These are phyloP conservation scores for Tinamus major DNA, from an alignment of 2,797 vertebrate species.

Conservation along the genomic window DNA sequence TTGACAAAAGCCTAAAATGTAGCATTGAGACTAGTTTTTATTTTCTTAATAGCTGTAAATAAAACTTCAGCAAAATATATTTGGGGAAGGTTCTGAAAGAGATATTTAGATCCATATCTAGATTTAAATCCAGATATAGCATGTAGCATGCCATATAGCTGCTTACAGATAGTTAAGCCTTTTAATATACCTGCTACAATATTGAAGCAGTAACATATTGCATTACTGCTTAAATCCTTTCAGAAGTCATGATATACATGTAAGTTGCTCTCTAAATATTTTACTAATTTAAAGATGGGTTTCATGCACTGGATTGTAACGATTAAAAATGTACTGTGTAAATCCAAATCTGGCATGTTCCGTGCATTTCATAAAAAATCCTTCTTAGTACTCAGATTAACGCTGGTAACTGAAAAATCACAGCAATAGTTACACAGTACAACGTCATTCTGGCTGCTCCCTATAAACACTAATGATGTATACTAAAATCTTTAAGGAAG, in stretches of 20 bases:
- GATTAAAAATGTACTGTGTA: constrained; percentile 54
- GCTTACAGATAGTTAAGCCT: constrained; percentile 58
- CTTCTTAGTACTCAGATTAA: constrained; percentile 67
- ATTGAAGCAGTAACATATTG: constrained; percentile 46
- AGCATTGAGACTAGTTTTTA: constrained; percentile 42
- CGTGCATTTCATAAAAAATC: constrained; percentile 39
- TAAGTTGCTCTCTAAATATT: constrained; percentile 40
- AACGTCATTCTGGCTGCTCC: neutral
- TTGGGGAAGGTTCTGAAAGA: constrained; percentile 45
- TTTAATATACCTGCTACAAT: constrained; percentile 50
- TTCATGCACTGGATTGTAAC: constrained; percentile 23
- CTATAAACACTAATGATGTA: neutral
- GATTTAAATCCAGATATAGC: constrained; percentile 38
- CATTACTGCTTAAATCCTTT: constrained; percentile 47
- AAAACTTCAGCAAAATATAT: constrained; percentile 45
- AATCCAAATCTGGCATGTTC: constrained; percentile 48
- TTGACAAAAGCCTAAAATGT: constrained; percentile 61
- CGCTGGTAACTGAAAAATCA: constrained; percentile 39
- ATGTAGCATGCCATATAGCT: constrained; percentile 19
- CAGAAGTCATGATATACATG: constrained; percentile 32
- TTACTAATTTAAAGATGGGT: constrained; percentile 60
- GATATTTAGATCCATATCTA: constrained; percentile 52
- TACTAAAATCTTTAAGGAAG: constrained; percentile 39
- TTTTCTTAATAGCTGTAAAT: constrained; percentile 73
- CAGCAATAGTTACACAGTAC: neutral